phyloP scores from a whole-genome alignment of 1,140 invertebrate species.

The Lepidostoma basale region DNA sequence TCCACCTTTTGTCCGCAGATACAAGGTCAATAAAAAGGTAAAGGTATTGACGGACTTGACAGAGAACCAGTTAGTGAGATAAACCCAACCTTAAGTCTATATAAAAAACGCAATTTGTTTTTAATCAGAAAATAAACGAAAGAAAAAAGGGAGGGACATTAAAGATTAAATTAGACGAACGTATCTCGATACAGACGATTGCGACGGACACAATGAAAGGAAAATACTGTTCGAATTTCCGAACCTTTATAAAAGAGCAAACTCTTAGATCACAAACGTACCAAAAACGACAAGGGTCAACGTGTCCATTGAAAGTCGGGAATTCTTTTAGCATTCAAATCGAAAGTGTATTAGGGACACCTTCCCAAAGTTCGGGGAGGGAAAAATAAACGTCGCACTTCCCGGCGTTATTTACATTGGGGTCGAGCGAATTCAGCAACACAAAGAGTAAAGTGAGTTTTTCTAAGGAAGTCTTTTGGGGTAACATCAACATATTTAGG shows the following conservation, averaged over 20 bases:
- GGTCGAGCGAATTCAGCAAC: not conserved
- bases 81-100: not conserved
- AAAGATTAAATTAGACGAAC: not conserved
- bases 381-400: conserved; percentile 32
- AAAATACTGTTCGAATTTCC: not conserved
- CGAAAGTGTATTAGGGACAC: conserved; percentile 34
- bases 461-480: no score
- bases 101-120: not conserved
- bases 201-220: no score
- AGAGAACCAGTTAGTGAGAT: not conserved
- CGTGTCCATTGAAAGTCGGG: conserved; percentile 41
- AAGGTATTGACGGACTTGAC: not conserved
- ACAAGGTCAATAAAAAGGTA: not conserved
- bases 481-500: no score
- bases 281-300: conserved; percentile 37
- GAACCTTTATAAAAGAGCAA: not conserved
- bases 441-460: not conserved
- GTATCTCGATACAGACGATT: no score
- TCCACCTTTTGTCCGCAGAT: not conserved
- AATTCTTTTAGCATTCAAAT: conserved; percentile 42
- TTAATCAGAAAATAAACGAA: not conserved
- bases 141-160: not conserved
- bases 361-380: conserved; percentile 20
- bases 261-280: not conserved
- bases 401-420: not conserved